Percentiles rank a stretch among this genome's conserved stretches.
Conservation (phyloP, 2,797 vertebrate species). For the Antrozous pallidus region DNA sequence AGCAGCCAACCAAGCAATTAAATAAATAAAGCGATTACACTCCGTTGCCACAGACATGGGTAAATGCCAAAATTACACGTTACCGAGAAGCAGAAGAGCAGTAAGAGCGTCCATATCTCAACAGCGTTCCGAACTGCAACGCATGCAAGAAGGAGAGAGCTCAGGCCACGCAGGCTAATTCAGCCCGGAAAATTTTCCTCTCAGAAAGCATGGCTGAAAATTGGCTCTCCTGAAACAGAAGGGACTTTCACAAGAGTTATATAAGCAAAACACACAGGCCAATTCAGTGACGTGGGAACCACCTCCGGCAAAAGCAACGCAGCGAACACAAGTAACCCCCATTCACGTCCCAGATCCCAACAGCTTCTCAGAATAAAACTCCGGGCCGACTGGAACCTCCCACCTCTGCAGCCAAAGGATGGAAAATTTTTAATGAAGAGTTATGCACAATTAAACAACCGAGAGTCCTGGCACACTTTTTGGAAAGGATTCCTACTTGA, state of each 20-base stretch:
- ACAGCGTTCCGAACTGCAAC: constrained; percentile 40
- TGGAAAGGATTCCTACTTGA: constrained; percentile 22
- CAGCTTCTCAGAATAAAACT: neutral
- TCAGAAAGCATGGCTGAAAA: constrained; percentile 67
- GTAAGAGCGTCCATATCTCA: constrained; percentile 65
- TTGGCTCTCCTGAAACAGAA: constrained; percentile 77
- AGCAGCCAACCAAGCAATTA: neutral
- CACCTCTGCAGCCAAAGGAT: neutral
- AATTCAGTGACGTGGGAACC: constrained; percentile 66
- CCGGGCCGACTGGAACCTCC: neutral
- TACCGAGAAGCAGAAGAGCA: constrained; percentile 80
- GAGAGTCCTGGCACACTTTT: neutral
- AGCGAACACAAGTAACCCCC: constrained; percentile 55
- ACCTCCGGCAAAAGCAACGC: constrained; percentile 66
- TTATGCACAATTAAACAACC: constrained; percentile 27
- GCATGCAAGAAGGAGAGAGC: constrained; percentile 59
- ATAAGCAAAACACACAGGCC: constrained; percentile 78
- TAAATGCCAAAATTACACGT: constrained; percentile 35
- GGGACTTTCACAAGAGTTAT: constrained; percentile 80
- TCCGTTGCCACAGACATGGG: neutral
- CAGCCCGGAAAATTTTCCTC: constrained; percentile 60
- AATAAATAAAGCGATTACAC: constrained; percentile 17
- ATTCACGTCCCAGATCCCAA: neutral
- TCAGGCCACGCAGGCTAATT: constrained; percentile 61
- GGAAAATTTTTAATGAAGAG: constrained; percentile 48